phyloP scores from a whole-genome alignment of 1,140 invertebrate genomes.

The Halesus radiatus region DNA sequence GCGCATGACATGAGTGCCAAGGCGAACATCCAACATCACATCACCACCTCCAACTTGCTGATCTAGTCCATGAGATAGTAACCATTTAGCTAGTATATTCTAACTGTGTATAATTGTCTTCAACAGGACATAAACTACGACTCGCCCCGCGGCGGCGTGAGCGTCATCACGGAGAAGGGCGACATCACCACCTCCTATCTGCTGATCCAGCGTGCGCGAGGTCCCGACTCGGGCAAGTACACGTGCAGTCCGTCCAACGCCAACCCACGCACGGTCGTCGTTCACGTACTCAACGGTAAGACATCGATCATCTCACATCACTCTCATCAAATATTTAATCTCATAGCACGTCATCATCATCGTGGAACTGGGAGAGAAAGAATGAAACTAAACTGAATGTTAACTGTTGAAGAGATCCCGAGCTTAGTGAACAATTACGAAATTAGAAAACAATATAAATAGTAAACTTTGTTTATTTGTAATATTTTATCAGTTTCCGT shows the following conservation, averaged over 20 bases:
- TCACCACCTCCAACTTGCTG: slow-evolving; percentile 79
- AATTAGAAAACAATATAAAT: no score
- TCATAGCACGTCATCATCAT: no score
- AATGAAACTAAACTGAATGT: no score
- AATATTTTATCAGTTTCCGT: no score
- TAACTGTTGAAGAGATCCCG: no score
- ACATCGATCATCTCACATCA: background rate
- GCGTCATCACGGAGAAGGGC: slow-evolving; percentile 81
- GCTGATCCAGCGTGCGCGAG: slow-evolving; percentile 76
- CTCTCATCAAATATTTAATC: no score
- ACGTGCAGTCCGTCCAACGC: slow-evolving; percentile 81
- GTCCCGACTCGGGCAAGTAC: slow-evolving; percentile 79
- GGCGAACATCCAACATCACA: no score
- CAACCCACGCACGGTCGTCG: slow-evolving; percentile 76
- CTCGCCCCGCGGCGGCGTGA: slow-evolving; percentile 80
- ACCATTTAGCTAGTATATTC: no score
- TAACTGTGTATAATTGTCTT: slow-evolving; percentile 26
- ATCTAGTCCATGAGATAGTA: slow-evolving; percentile 68
- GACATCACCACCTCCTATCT: slow-evolving; percentile 81
- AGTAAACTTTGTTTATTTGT: no score
- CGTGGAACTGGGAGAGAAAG: no score
- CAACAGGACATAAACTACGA: slow-evolving; percentile 82
- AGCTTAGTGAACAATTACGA: no score
- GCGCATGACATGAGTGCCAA: no score
- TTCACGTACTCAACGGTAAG: slow-evolving; percentile 81